Base-by-base conservation (phyloP, 2,888 invertebrate species). In the Cheiracanthium punctorium region DNA sequence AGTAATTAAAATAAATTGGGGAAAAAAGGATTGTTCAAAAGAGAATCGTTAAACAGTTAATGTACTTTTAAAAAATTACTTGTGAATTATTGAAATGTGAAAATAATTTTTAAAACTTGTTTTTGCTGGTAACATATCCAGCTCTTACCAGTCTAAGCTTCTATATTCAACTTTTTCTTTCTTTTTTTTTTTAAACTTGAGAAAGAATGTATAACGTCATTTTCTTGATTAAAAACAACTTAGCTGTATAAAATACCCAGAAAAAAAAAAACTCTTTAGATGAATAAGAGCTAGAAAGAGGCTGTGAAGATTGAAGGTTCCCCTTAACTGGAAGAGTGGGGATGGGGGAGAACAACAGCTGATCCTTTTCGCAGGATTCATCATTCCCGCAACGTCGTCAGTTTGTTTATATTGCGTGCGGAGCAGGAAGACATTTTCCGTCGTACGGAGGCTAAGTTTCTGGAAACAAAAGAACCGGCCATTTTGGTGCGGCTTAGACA, bases 291-390 rank as follows among this genome's bases (percentile, higher is more conserved):
- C 20, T 77, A 69, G 69, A 64, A 58, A 69, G 69, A 20, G 69
- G 69, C 48, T 29, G 48, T 29, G 80, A 65, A 72, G 75, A 75
- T 82, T 52, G 75, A 74, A 69, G 58, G 75, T 58, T 82, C 58
- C 70, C 20, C 32, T 75, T 8, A 37, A 33, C 58, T 33, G 37
- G 33, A 28, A 28, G 28, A n/a, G n/a, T n/a, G n/a, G n/a, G n/a
- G n/a, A n/a, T n/a, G n/a, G 33, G 12, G 48, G 52, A 52, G 30
- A 32, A n/a, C n/a, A 73, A 29, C 84, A 85, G 84, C 73, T 85
- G 84, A 70, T 52, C 32, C 29, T 73, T 73, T 85, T 85, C 84
- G 69, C 84, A 85, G 79, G 84, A 85, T 85, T 73, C 79, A 85
- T 85, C 84, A 85, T 67, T 32, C 41, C 41, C 33, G 71, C 24